Evolutionary conservation across 1,140 invertebrate species (phyloP), one percentile per base, ranked within the genome.

Genomic region (Manduca sexta): DNA sequence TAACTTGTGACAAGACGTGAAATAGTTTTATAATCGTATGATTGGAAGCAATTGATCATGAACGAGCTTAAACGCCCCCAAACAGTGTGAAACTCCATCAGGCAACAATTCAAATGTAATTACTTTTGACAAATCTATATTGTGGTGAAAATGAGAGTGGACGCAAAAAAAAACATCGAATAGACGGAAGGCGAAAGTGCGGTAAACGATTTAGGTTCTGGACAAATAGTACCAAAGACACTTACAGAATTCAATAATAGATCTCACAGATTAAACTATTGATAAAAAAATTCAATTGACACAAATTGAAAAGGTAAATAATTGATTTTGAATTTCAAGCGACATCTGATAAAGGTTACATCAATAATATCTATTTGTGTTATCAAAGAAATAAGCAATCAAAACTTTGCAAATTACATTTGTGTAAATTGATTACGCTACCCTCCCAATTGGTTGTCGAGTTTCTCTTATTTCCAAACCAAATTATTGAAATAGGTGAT

Each of bases 111-210:
- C 35, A 34, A 39, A 38, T 30, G 39, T 30, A 56, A 55, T 46
- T 49, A 43, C 12, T 21, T 41, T 45, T 42, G 38, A 52, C 31
- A 52, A 61, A 53, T 61, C 47, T 56, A 52, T 52, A 52, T 46
- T 43, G 29, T 40, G 30, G 41, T 29, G 35, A 45, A 56, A 18
- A 51, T 39, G 15, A 30, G n/a, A 40, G 41, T 30, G 10, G 31
- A 48, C 21, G 29, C 26, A 47, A 53, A 50, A 50, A 53, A 16
- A 7, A 34, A 13, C 21, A 26, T 18, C 14, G 43, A 43, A 50
- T 46, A 43, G 15, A 39, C 31, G 8, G 52, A 47, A 47, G 48
- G 40, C 30, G 48, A 56, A 56, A 51, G 48, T 51, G n/a, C 11
- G 26, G 8, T 45, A 34, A 45, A 45, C 26, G n/a, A 49, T 40